Evolutionary conservation across 2,888 invertebrate genomes (phyloP).

Genomic region (Fragum whitleyi): DNA sequence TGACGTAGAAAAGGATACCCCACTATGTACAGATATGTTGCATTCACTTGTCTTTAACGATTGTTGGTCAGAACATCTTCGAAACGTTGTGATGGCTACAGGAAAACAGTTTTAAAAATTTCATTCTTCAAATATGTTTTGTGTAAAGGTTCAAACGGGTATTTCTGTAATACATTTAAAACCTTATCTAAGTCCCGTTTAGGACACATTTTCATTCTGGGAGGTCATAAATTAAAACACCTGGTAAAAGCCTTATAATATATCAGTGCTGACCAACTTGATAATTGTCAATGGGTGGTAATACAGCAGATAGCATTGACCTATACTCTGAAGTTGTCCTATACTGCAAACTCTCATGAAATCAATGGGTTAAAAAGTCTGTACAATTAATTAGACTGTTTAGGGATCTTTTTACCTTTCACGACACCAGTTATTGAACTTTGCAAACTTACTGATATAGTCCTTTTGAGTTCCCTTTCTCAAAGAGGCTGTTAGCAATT

Average conservation of each 20-base stretch:
- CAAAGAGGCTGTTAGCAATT: conserved; percentile 46
- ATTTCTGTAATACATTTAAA: background rate
- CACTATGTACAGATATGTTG: conserved; percentile 14
- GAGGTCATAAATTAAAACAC: conserved; percentile 36
- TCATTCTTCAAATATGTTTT: conserved; percentile 27
- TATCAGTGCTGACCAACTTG: conserved; percentile 41
- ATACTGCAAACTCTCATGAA: conserved; percentile 26
- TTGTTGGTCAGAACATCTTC: conserved; percentile 26
- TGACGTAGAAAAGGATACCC: conserved; percentile 18
- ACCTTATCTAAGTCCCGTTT: conserved; percentile 40
- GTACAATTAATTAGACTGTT: conserved; percentile 41
- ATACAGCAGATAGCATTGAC: conserved; percentile 28
- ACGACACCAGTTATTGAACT: conserved; percentile 45
- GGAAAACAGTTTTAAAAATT: conserved; percentile 32
- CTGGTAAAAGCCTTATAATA: conserved; percentile 27
- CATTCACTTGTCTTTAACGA: conserved; percentile 28
- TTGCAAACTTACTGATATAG: conserved; percentile 4
- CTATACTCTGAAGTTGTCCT: conserved; percentile 31
- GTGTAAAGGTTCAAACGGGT: conserved; percentile 38
- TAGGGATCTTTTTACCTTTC: conserved; percentile 36
- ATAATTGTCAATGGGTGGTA: conserved; percentile 28
- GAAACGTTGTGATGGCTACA: conserved; percentile 23
- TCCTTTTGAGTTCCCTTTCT: conserved; percentile 37
- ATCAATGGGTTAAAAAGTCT: conserved; percentile 41
- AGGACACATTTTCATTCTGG: conserved; percentile 19